Evolutionary conservation across 2,797 vertebrate genomes (phyloP).

Genomic region (Eulemur albifrons): DNA sequence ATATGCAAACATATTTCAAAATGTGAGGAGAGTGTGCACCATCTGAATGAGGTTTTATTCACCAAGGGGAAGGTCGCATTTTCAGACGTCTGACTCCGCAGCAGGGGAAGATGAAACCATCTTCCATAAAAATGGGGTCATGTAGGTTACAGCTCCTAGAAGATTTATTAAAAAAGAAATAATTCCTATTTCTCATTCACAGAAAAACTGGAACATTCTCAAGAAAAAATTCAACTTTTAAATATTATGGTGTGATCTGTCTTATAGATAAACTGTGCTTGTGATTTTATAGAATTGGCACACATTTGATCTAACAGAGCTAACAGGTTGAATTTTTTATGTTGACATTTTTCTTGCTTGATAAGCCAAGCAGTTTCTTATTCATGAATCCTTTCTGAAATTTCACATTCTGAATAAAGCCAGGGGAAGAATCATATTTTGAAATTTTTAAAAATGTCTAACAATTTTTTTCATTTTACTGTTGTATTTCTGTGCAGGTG

Average conservation of each 20-base stretch:
- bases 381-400: background rate
- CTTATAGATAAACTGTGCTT: background rate
- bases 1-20: conserved; percentile 61
- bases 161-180: conserved; percentile 53
- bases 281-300: background rate
- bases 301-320: background rate
- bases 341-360: background rate
- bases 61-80: conserved; percentile 8
- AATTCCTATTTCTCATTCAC: conserved; percentile 52
- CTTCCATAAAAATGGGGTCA: conserved; percentile 52
- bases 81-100: background rate
- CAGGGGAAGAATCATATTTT: background rate
- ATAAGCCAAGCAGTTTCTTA: background rate
- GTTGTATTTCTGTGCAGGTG: background rate
- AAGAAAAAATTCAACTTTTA: conserved; percentile 5
- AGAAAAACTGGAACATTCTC: conserved; percentile 20
- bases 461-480: background rate
- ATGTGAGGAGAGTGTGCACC: conserved; percentile 29
- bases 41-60: conserved; percentile 62
- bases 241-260: background rate
- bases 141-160: conserved; percentile 37
- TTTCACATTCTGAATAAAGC: background rate
- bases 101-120: conserved; percentile 22
- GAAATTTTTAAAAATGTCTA: background rate
- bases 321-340: background rate